These are phyloP conservation scores for Paramisgurnus dabryanus DNA, from an alignment of 2,113 vertebrate species.

Conservation along the genomic window DNA sequence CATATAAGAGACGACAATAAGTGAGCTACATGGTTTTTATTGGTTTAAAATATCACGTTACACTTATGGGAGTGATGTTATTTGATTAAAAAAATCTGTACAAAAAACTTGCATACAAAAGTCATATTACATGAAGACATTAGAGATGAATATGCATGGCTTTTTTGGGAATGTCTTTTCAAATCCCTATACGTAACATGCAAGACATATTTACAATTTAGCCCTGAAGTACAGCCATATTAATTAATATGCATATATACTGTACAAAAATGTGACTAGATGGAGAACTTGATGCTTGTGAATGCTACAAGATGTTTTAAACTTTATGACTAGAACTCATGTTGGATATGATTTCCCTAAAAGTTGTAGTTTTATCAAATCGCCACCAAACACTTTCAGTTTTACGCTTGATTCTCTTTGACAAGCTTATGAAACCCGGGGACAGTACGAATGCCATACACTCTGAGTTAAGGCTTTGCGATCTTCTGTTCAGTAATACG, in stretches of 20 bases:
- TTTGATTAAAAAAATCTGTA: slow-evolving; percentile 17
- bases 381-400: background rate
- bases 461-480: background rate
- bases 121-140: background rate
- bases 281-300: background rate
- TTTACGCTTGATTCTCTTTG: background rate
- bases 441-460: background rate
- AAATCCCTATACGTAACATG: background rate
- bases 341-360: background rate
- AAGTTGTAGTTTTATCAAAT: background rate
- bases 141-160: background rate
- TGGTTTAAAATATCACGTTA: slow-evolving; percentile 35
- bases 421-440: background rate
- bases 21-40: slow-evolving; percentile 45
- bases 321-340: background rate
- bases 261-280: slow-evolving; percentile 18
- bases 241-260: slow-evolving; percentile 19
- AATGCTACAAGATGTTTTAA: slow-evolving; percentile 33
- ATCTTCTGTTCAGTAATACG: slow-evolving; percentile 71
- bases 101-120: slow-evolving; percentile 16
- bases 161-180: background rate
- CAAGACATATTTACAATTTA: slow-evolving; percentile 41
- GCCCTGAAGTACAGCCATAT: background rate
- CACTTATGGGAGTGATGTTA: background rate
- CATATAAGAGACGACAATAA: background rate